Evolutionary conservation across 2,888 invertebrate genomes (phyloP), one percentile per base, ranked within the genome.

Genomic region (Thumatha senex): DNA sequence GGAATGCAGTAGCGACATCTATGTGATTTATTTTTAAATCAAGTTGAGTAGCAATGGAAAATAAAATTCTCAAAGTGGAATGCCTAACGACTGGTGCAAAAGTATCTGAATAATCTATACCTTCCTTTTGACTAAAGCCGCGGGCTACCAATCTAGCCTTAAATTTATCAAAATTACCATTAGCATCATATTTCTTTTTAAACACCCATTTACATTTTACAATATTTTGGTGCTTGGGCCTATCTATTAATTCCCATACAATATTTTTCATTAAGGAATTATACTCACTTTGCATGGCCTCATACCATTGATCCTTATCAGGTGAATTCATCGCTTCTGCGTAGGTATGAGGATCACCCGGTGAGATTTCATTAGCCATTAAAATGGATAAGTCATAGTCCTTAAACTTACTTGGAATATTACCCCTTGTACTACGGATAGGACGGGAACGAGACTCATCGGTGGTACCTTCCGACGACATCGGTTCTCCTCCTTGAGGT

Each of bases 101-200:
- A 0, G 54, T 54, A 34, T 54, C 50, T 0, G 24, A 2, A 13
- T 50, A 50, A n/a, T 54, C 43, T 9, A 50, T 12, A 0, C 49
- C 54, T 30, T 46, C 44, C 12, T 38, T 18, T 13, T 54, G 46
- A 0, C 35, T 40, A 12, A 15, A 49, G 0, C 49, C 54, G 15
- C 46, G 46, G 1, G 53, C 53, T 0, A 54, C 53, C 1, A 54
- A n/a, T 0, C 48, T 30, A n/a, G 53, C 53, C 29, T 46, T 46
- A 31, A 35, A 49, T 2, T 24, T 43, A 0, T 44, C 9, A 4
- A 4, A 4, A 4, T 41, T 18, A 5, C 40, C 43, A n/a, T 48
- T 24, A 1, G 35, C 3, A n/a, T 15, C 35, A 2, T 34, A 5
- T 18, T 44, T 44, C 24, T 12, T 35, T 11, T 18, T 44, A 8